These are phyloP conservation scores for Toxotes lorentzi DNA, from an alignment of 2,797 vertebrate species.

Conservation along the genomic window DNA sequence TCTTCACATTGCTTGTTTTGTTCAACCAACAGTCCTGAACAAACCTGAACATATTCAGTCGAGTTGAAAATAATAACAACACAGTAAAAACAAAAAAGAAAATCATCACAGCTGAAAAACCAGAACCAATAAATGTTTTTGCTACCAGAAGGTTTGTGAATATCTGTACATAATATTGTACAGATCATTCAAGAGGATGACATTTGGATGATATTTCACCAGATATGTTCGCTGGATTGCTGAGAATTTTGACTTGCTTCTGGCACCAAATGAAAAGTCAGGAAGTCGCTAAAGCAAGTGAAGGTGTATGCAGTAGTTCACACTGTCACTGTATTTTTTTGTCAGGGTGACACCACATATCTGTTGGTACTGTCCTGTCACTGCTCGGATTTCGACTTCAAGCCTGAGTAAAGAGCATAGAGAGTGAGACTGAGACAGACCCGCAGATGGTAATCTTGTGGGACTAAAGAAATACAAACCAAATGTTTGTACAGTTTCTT, in stretches of 20 bases:
- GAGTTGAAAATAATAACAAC: too few relatives aligned
- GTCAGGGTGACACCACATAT: background rate
- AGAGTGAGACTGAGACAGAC: constrained; percentile 32
- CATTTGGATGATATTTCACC: background rate
- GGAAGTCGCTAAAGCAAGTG: background rate
- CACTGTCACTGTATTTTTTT: background rate
- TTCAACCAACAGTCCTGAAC: too few relatives aligned
- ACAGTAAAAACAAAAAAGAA: background rate
- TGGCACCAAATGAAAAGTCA: background rate
- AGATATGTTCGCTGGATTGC: background rate
- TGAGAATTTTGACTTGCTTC: background rate
- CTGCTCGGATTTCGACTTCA: constrained; percentile 26
- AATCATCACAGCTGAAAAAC: background rate
- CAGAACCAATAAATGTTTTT: background rate
- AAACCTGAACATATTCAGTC: too few relatives aligned
- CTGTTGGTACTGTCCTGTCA: constrained; percentile 14
- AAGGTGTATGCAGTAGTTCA: background rate
- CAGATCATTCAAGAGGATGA: background rate
- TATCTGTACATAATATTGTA: background rate
- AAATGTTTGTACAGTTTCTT: constrained; percentile 51
- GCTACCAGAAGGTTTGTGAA: background rate
- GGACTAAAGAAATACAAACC: constrained; percentile 53
- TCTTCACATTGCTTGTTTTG: too few relatives aligned
- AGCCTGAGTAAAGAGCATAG: constrained; percentile 14
- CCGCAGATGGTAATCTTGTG: constrained; percentile 38